phyloP scores from a whole-genome alignment of 1,140 invertebrate genomes.

The Neoseiulus cucumeris region DNA sequence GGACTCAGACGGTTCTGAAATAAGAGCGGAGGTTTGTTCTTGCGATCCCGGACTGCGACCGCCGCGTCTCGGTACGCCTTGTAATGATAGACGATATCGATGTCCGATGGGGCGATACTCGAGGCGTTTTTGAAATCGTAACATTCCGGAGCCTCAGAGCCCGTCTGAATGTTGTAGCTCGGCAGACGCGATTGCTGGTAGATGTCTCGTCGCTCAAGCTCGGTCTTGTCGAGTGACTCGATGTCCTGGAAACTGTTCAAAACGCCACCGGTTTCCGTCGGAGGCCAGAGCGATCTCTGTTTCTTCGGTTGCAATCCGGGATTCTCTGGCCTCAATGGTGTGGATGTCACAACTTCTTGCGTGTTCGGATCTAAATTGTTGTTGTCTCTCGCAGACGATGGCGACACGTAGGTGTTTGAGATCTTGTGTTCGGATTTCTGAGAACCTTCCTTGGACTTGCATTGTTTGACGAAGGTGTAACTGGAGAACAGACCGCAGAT shows the following conservation, averaged over 20 bases:
- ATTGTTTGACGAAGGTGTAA: slow-evolving; percentile 50
- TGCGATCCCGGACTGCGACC: slow-evolving; percentile 51
- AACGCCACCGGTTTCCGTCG: background rate
- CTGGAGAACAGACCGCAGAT: slow-evolving; percentile 66
- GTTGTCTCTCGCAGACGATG: slow-evolving; percentile 45
- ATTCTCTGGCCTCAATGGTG: slow-evolving; percentile 37
- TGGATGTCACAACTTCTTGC: slow-evolving; percentile 35
- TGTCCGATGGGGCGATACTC: slow-evolving; percentile 87
- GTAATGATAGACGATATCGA: slow-evolving; percentile 89
- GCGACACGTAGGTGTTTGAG: slow-evolving; percentile 1
- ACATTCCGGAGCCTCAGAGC: slow-evolving; percentile 73
- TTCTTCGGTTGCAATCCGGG: slow-evolving; percentile 14
- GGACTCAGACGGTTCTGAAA: slow-evolving; percentile 25
- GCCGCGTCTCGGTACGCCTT: slow-evolving; percentile 60
- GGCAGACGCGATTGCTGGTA: background rate
- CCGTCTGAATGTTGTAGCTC: slow-evolving; percentile 19
- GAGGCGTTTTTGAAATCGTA: slow-evolving; percentile 92
- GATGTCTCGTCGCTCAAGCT: background rate
- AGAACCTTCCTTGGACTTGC: slow-evolving; percentile 35
- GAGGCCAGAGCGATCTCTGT: background rate
- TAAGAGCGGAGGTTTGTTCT: slow-evolving; percentile 28
- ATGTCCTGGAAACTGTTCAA: slow-evolving; percentile 44
- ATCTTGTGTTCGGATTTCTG: background rate
- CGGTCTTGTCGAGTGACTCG: slow-evolving; percentile 13
- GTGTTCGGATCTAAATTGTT: slow-evolving; percentile 26